Base-by-base conservation (phyloP, 2,113 vertebrate species). In the Saimiri boliviensis region DNA sequence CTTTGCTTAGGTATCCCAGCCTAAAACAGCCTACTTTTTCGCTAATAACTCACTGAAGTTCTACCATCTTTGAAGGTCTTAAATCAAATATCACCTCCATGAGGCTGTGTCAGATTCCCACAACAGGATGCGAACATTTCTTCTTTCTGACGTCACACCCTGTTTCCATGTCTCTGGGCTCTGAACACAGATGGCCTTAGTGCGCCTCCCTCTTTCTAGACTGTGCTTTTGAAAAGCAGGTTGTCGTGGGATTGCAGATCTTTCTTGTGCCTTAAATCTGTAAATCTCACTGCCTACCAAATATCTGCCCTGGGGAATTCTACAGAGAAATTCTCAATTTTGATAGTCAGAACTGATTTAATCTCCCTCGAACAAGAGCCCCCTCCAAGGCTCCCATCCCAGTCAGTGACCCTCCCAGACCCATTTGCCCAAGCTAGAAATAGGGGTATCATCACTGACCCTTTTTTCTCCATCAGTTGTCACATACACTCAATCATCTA, bases 301-400 rank as follows among this genome's bases (percentile, higher is more conserved):
- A 52, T 13, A 16, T 23, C 7, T 45, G 11, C 54, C 23, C 9
- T 74, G 49, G 49, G 35, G 63, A 49, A 74, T 35, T n/a, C 73
- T 32, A 30, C 13, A 68, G 20, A 4, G 19, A 25, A 40, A 77
- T 79, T 68, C 21, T 85, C 76, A 47, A 16, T 30, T 4, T n/a
- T 23, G 32, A 0, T 6, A 89, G 25, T 10, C 49, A 87, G 17
- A 42, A 32, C 6, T 8, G 35, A 91, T 23, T 25, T 35, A 37
- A n/a, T 54, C 49, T 40, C 60, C 13, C 30, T 40, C 37, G 52
- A 19, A 45, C 11, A 1, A 30, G 9, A 5, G 9, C 20, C 10
- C n/a, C 3, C 3, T 17, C 5, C 14, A 1, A 8, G 9, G 37
- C 20, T 66, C 11, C n/a, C 4, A 11, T 30, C 6, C 35, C 8